phyloP scores from a whole-genome alignment of 2,113 vertebrate species.

The Laterallus jamaicensis region DNA sequence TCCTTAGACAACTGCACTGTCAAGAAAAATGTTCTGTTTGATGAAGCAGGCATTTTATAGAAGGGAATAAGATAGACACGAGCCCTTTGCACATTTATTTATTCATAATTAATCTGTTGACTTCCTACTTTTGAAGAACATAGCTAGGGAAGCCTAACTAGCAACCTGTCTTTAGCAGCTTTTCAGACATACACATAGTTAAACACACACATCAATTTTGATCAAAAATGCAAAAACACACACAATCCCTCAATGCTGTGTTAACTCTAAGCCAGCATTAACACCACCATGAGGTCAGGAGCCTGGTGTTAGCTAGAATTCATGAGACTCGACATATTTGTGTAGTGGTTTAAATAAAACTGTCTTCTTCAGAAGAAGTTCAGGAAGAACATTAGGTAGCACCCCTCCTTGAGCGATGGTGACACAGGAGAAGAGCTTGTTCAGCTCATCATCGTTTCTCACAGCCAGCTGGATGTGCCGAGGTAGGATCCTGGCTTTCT shows the following conservation, averaged over 20 bases:
- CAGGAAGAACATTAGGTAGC: constrained; percentile 75
- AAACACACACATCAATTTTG: not conserved
- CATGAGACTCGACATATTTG: not conserved
- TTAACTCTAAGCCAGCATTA: not conserved
- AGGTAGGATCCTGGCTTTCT: constrained; percentile 72
- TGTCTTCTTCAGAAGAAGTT: constrained; percentile 75
- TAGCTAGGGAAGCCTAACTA: not conserved
- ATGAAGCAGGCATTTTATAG: not conserved
- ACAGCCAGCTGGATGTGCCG: constrained; percentile 81
- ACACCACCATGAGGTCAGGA: not conserved
- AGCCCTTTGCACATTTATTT: not conserved
- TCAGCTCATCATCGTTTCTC: constrained; percentile 80
- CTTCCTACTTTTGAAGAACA: not conserved
- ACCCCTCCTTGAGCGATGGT: constrained; percentile 78
- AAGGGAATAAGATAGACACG: not conserved
- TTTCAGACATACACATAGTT: not conserved
- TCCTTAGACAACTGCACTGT: not conserved
- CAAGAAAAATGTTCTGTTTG: not conserved
- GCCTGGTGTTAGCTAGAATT: not conserved
- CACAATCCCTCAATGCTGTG: not conserved
- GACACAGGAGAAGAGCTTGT: constrained; percentile 70
- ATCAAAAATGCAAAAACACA: not conserved
- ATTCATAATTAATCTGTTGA: not conserved
- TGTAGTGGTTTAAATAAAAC: accelerated
- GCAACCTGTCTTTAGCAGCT: not conserved